phyloP scores from a whole-genome alignment of 2,888 invertebrate species.

The Agonum fuliginosum region DNA sequence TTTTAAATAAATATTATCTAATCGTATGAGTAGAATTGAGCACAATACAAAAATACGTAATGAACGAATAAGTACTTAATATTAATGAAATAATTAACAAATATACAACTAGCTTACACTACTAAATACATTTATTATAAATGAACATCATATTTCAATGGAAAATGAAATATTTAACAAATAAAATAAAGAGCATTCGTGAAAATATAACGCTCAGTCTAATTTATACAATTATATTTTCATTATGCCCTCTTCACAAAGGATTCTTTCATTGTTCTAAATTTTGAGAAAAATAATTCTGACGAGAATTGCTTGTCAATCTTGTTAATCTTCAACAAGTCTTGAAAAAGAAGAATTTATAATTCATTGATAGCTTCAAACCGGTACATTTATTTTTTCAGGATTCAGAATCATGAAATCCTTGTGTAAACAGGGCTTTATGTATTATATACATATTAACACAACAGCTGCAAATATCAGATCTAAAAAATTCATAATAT shows the following conservation, averaged over 20 bases:
- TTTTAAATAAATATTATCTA: slow-evolving; percentile 54
- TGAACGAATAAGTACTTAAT: slow-evolving; percentile 56
- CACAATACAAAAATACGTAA: slow-evolving; percentile 59
- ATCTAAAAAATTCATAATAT: slow-evolving; percentile 21
- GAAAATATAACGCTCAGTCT: slow-evolving; percentile 11
- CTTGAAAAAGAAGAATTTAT: too few relatives aligned
- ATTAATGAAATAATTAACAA: slow-evolving; percentile 33
- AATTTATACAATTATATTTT: slow-evolving; percentile 5
- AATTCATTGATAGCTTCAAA: too few relatives aligned
- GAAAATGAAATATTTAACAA: not conserved
- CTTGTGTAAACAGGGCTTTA: too few relatives aligned
- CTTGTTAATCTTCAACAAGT: too few relatives aligned
- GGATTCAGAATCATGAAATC: too few relatives aligned
- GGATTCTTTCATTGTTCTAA: too few relatives aligned
- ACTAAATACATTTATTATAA: slow-evolving; percentile 28
- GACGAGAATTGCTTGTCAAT: too few relatives aligned
- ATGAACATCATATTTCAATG: slow-evolving; percentile 15
- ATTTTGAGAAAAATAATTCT: too few relatives aligned
- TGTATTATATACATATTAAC: not conserved
- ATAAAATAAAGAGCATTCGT: slow-evolving; percentile 23
- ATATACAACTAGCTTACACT: slow-evolving; percentile 12
- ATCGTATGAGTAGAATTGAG: slow-evolving; percentile 54
- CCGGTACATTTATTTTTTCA: too few relatives aligned
- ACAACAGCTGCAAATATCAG: slow-evolving; percentile 22
- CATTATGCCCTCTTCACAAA: too few relatives aligned